Evolutionary conservation across 2,113 vertebrate genomes (phyloP), one percentile per base, ranked within the genome.

Genomic region (Nymphicus hollandicus): DNA sequence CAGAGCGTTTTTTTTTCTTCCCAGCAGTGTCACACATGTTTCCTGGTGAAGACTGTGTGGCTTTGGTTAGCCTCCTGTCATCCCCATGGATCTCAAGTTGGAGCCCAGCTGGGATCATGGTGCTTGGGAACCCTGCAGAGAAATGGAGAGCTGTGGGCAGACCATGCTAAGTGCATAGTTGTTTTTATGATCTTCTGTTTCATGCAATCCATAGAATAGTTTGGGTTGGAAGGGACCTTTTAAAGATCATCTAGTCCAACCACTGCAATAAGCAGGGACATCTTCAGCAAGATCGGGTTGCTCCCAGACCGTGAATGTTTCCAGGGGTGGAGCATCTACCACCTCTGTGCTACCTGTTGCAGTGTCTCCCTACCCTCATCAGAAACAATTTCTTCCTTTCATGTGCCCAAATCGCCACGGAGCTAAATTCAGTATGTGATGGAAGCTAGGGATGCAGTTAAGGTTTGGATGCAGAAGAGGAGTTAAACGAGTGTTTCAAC

Each of bases 21-120:
- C 41, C 18, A 28, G 23, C 25, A 6, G 14, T 44, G 28, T 53
- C 10, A 20, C 1, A 0, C 0, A 0, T 17, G 6, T 33, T 70
- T 70, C 5, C 39, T 58, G 50, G n/a, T 37, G 63, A 49, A 43
- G 37, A 11, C 41, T 56, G 55, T 31, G 5, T 68, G 41, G 41
- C 31, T 87, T 76, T 16, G 29, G 3, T 81, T 56, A 37, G 43
- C 33, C 27, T 14, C 1, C 8, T 50, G 13, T 37, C 11, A 28
- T 76, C 43, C 20, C 33, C 1, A 1, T 10, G 18, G 47, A 17
- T 73, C 39, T 61, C 17, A 1, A n/a, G 33, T 18, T 85, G 31
- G 60, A 56, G 19, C 19, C 24, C 35, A 56, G 17, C 35, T 76
- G 41, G 25, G 25, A 52, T n/a, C 3, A 3, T 12, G 35, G 28